Percentiles rank a stretch among this genome's conserved stretches.
phyloP scores from a whole-genome alignment of 2,797 vertebrate species.

The Chloroceryle inda region DNA sequence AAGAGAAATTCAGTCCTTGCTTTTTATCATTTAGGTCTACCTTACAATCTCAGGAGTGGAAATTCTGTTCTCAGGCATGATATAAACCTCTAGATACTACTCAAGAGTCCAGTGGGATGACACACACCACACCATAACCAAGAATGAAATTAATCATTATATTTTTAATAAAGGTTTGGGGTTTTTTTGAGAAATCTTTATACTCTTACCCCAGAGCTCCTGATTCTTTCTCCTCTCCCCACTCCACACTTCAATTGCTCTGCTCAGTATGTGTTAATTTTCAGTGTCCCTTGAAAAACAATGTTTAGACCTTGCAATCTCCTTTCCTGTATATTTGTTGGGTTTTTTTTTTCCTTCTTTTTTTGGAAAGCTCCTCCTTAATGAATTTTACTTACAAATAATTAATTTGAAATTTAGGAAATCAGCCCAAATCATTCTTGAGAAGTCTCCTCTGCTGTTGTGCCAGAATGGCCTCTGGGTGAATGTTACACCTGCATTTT shows the following conservation, averaged over 20 bases:
- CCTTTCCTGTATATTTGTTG: neutral
- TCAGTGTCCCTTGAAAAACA: neutral
- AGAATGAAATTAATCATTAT: neutral
- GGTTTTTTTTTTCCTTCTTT: accelerated
- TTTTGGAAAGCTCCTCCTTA: neutral
- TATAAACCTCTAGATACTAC: neutral
- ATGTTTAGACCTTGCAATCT: neutral
- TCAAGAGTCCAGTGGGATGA: neutral
- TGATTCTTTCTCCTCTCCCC: neutral
- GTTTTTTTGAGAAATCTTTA: neutral
- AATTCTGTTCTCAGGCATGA: neutral
- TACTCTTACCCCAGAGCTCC: neutral
- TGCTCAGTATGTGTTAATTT: neutral
- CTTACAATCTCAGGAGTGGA: neutral
- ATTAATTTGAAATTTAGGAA: slow-evolving; percentile 73
- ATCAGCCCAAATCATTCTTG: slow-evolving; percentile 51
- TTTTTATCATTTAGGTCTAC: neutral
- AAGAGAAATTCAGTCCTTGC: neutral
- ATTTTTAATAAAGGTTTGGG: neutral
- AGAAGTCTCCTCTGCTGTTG: neutral
- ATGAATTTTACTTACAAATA: slow-evolving; percentile 48
- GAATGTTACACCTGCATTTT: slow-evolving; percentile 80
- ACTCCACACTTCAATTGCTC: neutral
- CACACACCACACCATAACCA: neutral
- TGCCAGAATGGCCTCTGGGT: slow-evolving; percentile 61